phyloP scores from a whole-genome alignment of 2,888 invertebrate genomes.

The Acanthococcus lagerstroemiae region DNA sequence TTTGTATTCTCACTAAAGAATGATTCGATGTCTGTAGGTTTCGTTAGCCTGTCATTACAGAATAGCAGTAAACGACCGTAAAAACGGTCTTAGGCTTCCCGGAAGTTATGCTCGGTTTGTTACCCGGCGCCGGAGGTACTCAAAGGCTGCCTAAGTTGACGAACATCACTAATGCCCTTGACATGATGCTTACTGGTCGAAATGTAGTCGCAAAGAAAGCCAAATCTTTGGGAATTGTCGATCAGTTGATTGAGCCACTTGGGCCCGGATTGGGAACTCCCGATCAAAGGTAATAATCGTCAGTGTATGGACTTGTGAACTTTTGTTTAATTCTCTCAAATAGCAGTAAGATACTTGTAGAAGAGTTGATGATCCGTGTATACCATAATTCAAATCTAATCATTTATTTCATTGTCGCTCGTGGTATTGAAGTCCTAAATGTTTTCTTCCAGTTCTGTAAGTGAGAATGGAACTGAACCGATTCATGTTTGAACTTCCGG shows the following conservation, averaged over 20 bases:
- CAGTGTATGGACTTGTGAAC: neutral
- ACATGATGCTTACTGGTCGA: constrained; percentile 87
- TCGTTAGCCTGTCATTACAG: constrained; percentile 93
- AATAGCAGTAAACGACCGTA: constrained; percentile 85
- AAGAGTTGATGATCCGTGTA: no score
- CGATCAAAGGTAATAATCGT: constrained; percentile 42
- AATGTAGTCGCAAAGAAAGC: constrained; percentile 81
- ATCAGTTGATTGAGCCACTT: constrained; percentile 77
- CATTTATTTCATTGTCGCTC: no score
- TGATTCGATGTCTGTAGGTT: constrained; percentile 42
- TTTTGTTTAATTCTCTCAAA: constrained; percentile 20
- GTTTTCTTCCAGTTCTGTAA: no score
- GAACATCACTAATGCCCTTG: constrained; percentile 75
- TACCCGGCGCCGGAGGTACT: constrained; percentile 96
- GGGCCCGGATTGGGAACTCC: constrained; percentile 59
- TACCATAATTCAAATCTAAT: no score
- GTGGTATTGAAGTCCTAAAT: no score
- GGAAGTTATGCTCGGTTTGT: constrained; percentile 92
- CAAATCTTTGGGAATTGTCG: constrained; percentile 88
- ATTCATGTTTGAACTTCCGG: no score
- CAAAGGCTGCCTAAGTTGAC: constrained; percentile 74
- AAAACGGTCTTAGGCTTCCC: constrained; percentile 81
- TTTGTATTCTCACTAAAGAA: no score
- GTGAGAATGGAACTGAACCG: no score
- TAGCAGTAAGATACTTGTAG: no score